These are phyloP conservation scores for Pyxicephalus adspersus DNA, from an alignment of 2,113 vertebrate genomes.

Conservation along the genomic window DNA sequence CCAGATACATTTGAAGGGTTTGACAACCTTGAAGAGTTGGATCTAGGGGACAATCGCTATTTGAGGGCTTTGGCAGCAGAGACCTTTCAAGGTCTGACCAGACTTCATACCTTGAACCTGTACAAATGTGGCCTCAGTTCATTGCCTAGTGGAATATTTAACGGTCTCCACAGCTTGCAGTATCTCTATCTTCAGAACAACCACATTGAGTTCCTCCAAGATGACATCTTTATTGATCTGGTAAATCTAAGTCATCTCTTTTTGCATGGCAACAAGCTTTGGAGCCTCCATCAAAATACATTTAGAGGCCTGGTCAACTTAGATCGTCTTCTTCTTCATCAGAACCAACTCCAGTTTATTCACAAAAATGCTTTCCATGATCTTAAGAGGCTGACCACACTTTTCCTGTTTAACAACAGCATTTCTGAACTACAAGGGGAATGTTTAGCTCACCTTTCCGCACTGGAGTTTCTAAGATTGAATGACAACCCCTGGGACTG, in stretches of 20 bases:
- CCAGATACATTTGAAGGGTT: slow-evolving; percentile 92
- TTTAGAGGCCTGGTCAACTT: slow-evolving; percentile 93
- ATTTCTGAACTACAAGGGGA: slow-evolving; percentile 85
- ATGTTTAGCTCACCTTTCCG: slow-evolving; percentile 82
- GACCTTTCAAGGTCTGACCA: slow-evolving; percentile 90
- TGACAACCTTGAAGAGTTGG: slow-evolving; percentile 91
- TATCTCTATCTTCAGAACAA: slow-evolving; percentile 98
- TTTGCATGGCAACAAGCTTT: slow-evolving; percentile 91
- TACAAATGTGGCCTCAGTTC: slow-evolving; percentile 90
- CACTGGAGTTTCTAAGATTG: slow-evolving; percentile 93
- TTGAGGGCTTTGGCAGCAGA: slow-evolving; percentile 86
- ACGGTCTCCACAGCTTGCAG: slow-evolving; percentile 90
- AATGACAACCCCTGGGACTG: slow-evolving; percentile 96
- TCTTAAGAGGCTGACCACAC: slow-evolving; percentile 89
- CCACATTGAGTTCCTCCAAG: slow-evolving; percentile 92
- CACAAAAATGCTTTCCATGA: slow-evolving; percentile 91
- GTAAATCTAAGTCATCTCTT: slow-evolving; percentile 98
- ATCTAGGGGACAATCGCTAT: slow-evolving; percentile 92
- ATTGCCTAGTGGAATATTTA: slow-evolving; percentile 86
- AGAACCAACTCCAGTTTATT: slow-evolving; percentile 93
- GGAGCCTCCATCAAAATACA: slow-evolving; percentile 91
- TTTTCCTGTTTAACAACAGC: slow-evolving; percentile 97
- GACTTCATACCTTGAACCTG: slow-evolving; percentile 91
- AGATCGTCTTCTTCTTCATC: slow-evolving; percentile 92
- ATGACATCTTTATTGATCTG: slow-evolving; percentile 93